Evolutionary conservation across 2,113 vertebrate genomes (phyloP).

Genomic region (Periophthalmodon schlosseri): DNA sequence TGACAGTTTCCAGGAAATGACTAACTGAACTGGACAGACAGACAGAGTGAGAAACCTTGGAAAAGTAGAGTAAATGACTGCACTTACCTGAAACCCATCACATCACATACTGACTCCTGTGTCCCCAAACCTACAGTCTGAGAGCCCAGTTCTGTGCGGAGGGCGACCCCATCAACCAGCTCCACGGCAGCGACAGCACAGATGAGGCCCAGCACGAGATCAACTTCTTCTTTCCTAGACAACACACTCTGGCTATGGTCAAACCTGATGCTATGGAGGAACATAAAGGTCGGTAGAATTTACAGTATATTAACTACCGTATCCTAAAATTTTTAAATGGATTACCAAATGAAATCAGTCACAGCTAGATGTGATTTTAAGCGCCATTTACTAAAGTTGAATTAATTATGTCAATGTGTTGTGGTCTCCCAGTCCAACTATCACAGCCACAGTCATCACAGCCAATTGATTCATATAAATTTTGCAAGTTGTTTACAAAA

Average conservation of each 20-base stretch:
- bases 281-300: constrained; percentile 65
- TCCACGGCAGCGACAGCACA: constrained; percentile 73
- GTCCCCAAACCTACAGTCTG: constrained; percentile 51
- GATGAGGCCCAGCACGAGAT: constrained; percentile 76
- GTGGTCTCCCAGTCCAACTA: too few species aligned
- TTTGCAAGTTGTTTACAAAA: too few species aligned
- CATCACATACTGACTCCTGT: neutral
- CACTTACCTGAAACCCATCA: constrained; percentile 17
- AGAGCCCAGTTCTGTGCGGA: constrained; percentile 70
- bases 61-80: constrained; percentile 10
- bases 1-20: constrained; percentile 6
- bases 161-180: constrained; percentile 68
- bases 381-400: too few species aligned
- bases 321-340: neutral
- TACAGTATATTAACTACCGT: neutral
- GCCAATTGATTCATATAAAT: too few species aligned
- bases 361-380: too few species aligned
- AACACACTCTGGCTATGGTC: constrained; percentile 78
- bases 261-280: constrained; percentile 76
- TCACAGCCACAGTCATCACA: too few species aligned
- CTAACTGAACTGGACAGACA: neutral
- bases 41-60: neutral
- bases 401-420: too few species aligned
- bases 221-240: constrained; percentile 76
- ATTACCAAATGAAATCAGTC: too few species aligned